These are phyloP conservation scores for Nephila pilipes DNA, from an alignment of 1,140 invertebrate genomes.

Conservation along the genomic window DNA sequence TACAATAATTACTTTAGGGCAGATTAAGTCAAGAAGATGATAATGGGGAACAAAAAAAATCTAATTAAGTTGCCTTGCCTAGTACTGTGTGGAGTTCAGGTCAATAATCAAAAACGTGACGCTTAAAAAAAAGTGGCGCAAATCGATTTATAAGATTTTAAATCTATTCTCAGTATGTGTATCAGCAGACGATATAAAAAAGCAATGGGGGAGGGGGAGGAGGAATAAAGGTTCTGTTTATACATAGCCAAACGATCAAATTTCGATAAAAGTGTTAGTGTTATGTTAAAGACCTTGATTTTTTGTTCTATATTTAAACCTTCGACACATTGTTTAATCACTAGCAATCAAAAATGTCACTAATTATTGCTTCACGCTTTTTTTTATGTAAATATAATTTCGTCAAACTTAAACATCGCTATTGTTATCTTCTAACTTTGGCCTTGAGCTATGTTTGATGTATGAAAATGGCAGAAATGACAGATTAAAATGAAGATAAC, in stretches of 20 bases:
- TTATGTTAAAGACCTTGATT: neutral
- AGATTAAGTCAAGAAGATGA: neutral
- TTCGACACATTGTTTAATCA: too few species aligned
- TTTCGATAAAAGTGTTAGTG: neutral
- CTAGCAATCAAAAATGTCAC: too few species aligned
- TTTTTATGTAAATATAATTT: too few species aligned
- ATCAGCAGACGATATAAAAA: neutral
- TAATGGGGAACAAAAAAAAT: neutral
- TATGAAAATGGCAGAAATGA: too few species aligned
- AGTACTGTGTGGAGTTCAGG: neutral
- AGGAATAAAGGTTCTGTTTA: neutral
- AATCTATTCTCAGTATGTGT: neutral
- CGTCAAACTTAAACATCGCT: too few species aligned
- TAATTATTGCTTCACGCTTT: too few species aligned
- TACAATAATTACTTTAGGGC: constrained; percentile 17
- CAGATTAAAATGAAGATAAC: too few species aligned
- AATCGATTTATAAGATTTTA: neutral
- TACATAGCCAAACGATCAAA: neutral
- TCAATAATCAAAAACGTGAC: constrained; percentile 18
- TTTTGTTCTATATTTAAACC: too few species aligned
- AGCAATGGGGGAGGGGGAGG: too few species aligned
- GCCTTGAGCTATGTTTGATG: too few species aligned
- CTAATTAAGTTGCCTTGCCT: neutral
- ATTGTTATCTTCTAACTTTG: too few species aligned
- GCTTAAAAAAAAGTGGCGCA: neutral